Conservation (phyloP, 2,888 invertebrate species). For the Stenolophus ochropezus region DNA sequence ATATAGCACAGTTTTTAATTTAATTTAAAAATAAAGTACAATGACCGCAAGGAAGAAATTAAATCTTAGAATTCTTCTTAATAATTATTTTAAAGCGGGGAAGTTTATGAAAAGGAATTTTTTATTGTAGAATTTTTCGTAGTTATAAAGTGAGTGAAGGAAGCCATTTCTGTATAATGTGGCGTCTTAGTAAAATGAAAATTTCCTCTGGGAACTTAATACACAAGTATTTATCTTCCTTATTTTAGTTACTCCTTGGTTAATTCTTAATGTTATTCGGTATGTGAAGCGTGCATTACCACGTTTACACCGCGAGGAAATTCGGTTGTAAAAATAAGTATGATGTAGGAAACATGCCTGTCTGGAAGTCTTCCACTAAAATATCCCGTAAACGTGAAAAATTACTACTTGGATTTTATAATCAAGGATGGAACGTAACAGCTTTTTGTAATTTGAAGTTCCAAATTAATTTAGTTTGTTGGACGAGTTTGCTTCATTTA, state of each 20-base stretch:
- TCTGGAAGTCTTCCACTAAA: constrained; percentile 3
- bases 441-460: constrained; percentile 37
- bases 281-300: constrained; percentile 20
- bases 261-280: constrained; percentile 37
- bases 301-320: constrained; percentile 1
- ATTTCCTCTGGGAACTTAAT: constrained; percentile 18
- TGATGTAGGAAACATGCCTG: not conserved
- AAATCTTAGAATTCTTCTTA: not conserved
- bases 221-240: constrained; percentile 32
- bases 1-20: not conserved
- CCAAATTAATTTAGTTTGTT: constrained; percentile 34
- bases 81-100: not conserved
- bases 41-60: not conserved
- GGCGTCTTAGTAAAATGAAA: constrained; percentile 28
- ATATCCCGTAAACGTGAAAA: constrained; percentile 22
- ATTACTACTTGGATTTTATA: constrained; percentile 37
- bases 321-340: constrained; percentile 37
- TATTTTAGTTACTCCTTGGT: constrained; percentile 28
- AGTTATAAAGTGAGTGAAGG: not conserved
- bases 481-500: constrained; percentile 4
- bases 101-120: not conserved
- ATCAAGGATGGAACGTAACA: constrained; percentile 25
- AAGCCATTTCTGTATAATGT: constrained; percentile 22
- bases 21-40: not conserved
- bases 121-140: not conserved